Evolutionary conservation across 2,888 invertebrate species (phyloP).

Genomic region (Caenorhabditis sinica): DNA sequence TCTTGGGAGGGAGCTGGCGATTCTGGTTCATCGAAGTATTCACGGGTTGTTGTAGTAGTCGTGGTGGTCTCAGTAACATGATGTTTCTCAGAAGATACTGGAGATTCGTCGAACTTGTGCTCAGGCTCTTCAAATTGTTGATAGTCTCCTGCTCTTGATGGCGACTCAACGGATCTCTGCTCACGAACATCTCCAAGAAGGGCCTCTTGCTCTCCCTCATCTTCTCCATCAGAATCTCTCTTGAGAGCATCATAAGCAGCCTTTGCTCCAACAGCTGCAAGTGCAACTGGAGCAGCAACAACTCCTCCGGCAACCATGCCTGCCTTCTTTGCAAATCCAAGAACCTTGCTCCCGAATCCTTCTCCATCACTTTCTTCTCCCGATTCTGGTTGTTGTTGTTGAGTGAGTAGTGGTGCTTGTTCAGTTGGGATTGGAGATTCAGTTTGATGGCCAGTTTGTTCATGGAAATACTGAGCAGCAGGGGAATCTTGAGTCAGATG

Average conservation of each 20-base stretch:
- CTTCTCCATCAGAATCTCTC: constrained; percentile 54
- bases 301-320: constrained; percentile 76
- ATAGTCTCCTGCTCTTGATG: too few relatives aligned
- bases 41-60: constrained; percentile 60
- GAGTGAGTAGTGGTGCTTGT: constrained; percentile 27
- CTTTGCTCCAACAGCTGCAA: constrained; percentile 74
- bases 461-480: constrained; percentile 41
- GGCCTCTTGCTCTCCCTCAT: constrained; percentile 31
- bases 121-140: constrained; percentile 8
- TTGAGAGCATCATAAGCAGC: constrained; percentile 73
- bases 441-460: constrained; percentile 20
- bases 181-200: constrained; percentile 5
- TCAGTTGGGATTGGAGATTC: constrained; percentile 35
- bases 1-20: constrained; percentile 22
- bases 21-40: constrained; percentile 13
- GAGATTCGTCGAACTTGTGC: constrained; percentile 19
- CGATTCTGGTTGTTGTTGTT: constrained; percentile 39
- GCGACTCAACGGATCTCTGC: too few relatives aligned
- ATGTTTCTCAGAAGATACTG: constrained; percentile 40
- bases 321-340: constrained; percentile 72
- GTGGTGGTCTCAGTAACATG: constrained; percentile 44
- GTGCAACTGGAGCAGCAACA: constrained; percentile 73
- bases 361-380: constrained; percentile 57
- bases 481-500: constrained; percentile 3
- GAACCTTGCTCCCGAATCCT: constrained; percentile 62